phyloP scores from a whole-genome alignment of 2,888 invertebrate species.

The Sphaeridia pumilis region DNA sequence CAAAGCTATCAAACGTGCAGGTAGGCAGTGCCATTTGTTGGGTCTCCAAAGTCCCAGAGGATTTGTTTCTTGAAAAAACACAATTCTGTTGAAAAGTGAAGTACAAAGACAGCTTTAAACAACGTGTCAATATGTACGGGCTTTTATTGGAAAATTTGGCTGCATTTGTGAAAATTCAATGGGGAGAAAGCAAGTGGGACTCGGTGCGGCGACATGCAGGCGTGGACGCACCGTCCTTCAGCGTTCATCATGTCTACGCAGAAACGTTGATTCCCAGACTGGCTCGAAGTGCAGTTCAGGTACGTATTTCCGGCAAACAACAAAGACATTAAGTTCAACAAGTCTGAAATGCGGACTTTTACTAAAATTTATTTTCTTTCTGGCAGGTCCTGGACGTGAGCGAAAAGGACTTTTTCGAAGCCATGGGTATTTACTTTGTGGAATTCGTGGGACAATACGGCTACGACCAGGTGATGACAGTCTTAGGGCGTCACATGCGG shows the following conservation, averaged over 20 bases:
- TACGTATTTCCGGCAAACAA: too few species aligned
- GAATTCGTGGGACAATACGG: conserved; percentile 89
- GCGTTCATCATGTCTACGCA: conserved; percentile 85
- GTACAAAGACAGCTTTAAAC: too few species aligned
- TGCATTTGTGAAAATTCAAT: conserved; percentile 81
- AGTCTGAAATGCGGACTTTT: neutral
- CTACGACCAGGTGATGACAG: conserved; percentile 80
- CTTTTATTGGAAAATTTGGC: conserved; percentile 85
- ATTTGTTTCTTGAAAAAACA: too few species aligned
- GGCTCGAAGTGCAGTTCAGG: conserved; percentile 76
- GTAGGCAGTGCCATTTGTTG: too few species aligned
- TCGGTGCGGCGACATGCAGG: conserved; percentile 72
- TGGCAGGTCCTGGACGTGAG: conserved; percentile 73
- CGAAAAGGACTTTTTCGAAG: conserved; percentile 81
- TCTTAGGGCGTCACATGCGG: conserved; percentile 82
- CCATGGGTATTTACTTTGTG: conserved; percentile 88
- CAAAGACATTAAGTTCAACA: neutral
- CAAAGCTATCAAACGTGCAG: too few species aligned
- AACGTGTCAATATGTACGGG: conserved; percentile 85
- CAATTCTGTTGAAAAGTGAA: too few species aligned
- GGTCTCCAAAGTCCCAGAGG: too few species aligned
- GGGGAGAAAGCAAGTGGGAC: conserved; percentile 90
- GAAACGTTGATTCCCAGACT: conserved; percentile 75
- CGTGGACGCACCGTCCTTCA: conserved; percentile 70
- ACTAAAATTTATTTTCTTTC: neutral